These are phyloP conservation scores for Hirundichthys speculiger DNA, from an alignment of 2,113 vertebrate species.

Conservation along the genomic window DNA sequence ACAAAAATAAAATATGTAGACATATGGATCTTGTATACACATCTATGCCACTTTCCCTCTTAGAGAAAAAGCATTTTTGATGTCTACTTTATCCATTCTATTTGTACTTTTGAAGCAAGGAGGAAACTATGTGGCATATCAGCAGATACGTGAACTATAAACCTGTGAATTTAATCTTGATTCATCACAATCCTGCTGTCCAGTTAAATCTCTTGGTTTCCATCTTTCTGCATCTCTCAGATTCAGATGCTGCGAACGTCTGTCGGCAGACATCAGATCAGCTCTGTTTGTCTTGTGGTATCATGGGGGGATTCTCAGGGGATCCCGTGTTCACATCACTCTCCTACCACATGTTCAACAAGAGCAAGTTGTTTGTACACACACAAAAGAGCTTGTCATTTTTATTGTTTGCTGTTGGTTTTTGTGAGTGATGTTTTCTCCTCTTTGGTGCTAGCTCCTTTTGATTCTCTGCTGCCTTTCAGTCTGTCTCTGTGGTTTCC, in stretches of 20 bases:
- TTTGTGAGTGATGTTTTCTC: constrained; percentile 37
- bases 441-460: constrained; percentile 22
- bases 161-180: not conserved
- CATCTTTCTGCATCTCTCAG: constrained; percentile 1
- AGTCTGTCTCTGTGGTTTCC: constrained; percentile 30
- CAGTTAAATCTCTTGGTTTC: not conserved
- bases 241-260: constrained; percentile 8
- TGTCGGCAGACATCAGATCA: constrained; percentile 50
- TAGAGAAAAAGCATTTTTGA: no score
- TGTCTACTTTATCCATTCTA: not conserved
- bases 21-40: no score
- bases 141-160: no score
- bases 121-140: not conserved
- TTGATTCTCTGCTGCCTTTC: constrained; percentile 35
- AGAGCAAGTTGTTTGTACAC: constrained; percentile 61
- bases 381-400: constrained; percentile 58
- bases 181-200: not conserved
- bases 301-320: constrained; percentile 54
- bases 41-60: no score
- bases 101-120: not conserved
- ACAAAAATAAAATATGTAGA: no score
- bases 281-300: constrained; percentile 52
- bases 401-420: constrained; percentile 39
- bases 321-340: constrained; percentile 66
- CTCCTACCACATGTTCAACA: constrained; percentile 50